Conservation (phyloP, 2,113 vertebrate genomes). For the Nannobrachium achirus region DNA sequence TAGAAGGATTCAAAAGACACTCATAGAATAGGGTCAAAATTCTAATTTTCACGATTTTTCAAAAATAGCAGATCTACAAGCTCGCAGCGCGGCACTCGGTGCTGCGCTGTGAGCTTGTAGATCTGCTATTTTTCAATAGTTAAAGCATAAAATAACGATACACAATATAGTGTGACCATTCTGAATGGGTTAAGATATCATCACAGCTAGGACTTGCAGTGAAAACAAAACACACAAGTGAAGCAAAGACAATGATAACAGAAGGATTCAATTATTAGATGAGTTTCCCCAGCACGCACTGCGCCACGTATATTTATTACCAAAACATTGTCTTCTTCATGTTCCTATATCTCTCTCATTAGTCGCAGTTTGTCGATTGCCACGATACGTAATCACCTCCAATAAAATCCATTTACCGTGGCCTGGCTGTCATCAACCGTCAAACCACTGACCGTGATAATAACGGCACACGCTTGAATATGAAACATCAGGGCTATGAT, state of each 20-base stretch:
- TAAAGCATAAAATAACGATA: no score
- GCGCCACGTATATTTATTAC: neutral
- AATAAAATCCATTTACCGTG: neutral
- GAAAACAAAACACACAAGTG: neutral
- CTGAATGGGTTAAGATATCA: conserved; percentile 42
- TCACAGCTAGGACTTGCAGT: conserved; percentile 4
- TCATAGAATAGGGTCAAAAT: no score
- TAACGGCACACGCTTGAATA: conserved; percentile 17
- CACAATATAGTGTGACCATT: no score
- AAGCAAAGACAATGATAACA: neutral
- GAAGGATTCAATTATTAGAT: neutral
- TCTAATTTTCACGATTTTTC: no score
- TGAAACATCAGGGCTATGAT: conserved; percentile 26
- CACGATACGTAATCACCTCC: neutral
- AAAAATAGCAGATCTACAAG: no score
- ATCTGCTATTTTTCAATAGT: no score
- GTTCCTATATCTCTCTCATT: conserved; percentile 2
- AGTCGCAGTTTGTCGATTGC: neutral
- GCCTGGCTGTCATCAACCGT: conserved; percentile 14
- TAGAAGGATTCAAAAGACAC: no score
- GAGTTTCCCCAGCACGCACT: neutral
- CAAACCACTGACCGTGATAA: conserved; percentile 24
- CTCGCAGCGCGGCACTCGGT: no score
- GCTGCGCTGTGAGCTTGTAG: no score
- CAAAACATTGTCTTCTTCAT: neutral